Evolutionary conservation across 2,113 vertebrate genomes (phyloP), one percentile per base, ranked within the genome.

Genomic region (Pygoscelis antarcticus): DNA sequence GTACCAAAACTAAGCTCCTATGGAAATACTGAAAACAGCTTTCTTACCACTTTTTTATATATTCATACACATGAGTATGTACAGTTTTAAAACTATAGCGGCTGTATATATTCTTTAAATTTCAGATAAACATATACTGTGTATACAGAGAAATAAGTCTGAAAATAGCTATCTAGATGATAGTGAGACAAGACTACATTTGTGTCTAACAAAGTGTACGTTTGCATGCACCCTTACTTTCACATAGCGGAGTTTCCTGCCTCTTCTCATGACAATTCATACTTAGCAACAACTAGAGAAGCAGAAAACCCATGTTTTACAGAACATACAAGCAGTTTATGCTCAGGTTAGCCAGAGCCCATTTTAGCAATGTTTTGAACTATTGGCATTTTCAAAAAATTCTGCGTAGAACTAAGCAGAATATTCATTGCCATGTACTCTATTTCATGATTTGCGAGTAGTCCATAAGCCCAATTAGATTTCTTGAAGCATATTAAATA

Each of bases 51-150:
- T 30, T 71, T 18, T 87, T 12, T 20, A 27, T 8, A 20, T 5
- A 49, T 25, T 54, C 18, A 8, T 14, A 40, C 7, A 66, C 8
- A 5, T 3, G 2, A 44, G 2, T 3, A 6, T 6, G 6, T 12
- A 34, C 7, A 38, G 9, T 15, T 86, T 36, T 12, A 58, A 65
- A 58, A 25, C 4, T 54, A 40, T 10, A 38, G 36, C 16, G 20
- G 15, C 14, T 81, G 8, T 13, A 19, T 25, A 16, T 19, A 64
- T 14, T 34, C 7, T 26, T 55, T n/a, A 64, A 40, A 64, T 76
- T 60, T 62, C 36, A 64, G 9, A 10, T 6, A 17, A 18, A 16
- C 6, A 61, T 6, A 38, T 8, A 25, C 3, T 16, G 1, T 5
- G 5, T 52, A 18, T 29, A 42, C 7, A 49, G 10, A 74, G 29